These are phyloP conservation scores for Campaea margaritaria DNA, from an alignment of 2,888 invertebrate species.

Conservation along the genomic window DNA sequence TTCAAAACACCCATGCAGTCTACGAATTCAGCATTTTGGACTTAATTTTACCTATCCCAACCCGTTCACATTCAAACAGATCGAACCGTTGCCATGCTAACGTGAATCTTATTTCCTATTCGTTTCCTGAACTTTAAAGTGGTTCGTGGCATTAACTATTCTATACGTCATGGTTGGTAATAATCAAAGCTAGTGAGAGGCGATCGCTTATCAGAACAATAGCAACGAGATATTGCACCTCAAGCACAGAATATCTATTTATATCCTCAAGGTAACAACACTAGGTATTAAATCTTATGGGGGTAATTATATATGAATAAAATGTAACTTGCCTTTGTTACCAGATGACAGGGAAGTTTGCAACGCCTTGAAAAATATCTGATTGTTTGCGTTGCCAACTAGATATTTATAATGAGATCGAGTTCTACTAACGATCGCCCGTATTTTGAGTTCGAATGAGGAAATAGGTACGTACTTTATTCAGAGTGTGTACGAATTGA, in stretches of 20 bases:
- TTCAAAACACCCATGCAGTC: too few species aligned
- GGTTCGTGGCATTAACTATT: not conserved
- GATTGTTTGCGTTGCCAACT: constrained; percentile 38
- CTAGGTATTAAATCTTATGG: not conserved
- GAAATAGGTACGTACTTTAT: too few species aligned
- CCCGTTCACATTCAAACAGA: not conserved
- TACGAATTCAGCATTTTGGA: not conserved
- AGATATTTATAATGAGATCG: constrained; percentile 19
- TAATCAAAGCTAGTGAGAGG: not conserved
- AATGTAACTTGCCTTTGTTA: constrained; percentile 15
- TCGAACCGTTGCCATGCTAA: not conserved
- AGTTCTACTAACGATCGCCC: not conserved
- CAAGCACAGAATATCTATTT: too few species aligned
- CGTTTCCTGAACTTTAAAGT: not conserved
- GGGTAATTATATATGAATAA: not conserved
- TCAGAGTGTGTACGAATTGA: too few species aligned
- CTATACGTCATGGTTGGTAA: not conserved
- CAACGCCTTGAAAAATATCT: constrained; percentile 25
- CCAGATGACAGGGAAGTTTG: constrained; percentile 7
- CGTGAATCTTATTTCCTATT: constrained; percentile 1
- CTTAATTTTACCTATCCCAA: not conserved
- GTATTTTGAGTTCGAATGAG: too few species aligned
- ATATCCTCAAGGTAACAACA: too few species aligned
- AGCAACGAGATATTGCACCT: too few species aligned
- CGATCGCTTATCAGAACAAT: not conserved